A percentile compares a stretch with the other conserved stretches of the same genome.
These are phyloP conservation scores for Polia nebulosa DNA, from an alignment of 2,888 invertebrate genomes.

Conservation along the genomic window DNA sequence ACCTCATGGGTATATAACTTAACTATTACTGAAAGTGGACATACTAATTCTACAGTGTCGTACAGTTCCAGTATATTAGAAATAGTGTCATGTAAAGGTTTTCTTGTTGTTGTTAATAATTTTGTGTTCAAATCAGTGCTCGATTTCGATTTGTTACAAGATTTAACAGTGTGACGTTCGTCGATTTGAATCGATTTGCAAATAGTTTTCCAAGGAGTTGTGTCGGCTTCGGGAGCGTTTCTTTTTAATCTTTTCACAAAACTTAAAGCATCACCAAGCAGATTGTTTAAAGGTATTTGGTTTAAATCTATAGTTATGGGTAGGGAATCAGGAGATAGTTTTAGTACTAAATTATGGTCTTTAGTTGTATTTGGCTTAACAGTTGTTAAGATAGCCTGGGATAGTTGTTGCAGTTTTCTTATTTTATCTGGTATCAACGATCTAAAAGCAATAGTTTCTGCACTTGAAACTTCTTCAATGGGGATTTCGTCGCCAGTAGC, in stretches of 20 bases:
- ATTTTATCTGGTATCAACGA: slow-evolving; percentile 2
- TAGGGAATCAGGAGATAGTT: background rate
- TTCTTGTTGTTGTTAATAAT: background rate
- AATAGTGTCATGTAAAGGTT: background rate
- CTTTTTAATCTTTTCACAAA: slow-evolving; percentile 41
- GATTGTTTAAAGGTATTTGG: slow-evolving; percentile 14
- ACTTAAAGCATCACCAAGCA: slow-evolving; percentile 15
- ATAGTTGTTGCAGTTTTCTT: background rate
- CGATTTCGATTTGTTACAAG: background rate
- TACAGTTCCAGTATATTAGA: background rate
- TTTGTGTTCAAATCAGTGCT: background rate
- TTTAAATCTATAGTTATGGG: slow-evolving; percentile 1
- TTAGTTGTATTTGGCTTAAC: background rate
- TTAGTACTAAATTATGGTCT: background rate
- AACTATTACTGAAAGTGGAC: slow-evolving; percentile 11
- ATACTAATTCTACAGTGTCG: background rate
- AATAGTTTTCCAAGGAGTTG: background rate
- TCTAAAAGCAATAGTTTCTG: background rate
- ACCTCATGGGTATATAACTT: background rate
- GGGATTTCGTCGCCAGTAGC: background rate
- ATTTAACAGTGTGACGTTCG: background rate
- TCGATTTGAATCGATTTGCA: background rate
- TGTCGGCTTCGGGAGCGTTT: fast-evolving
- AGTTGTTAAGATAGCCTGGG: background rate
- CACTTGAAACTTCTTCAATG: background rate